phyloP scores from a whole-genome alignment of 2,113 vertebrate genomes.

The Saccopteryx bilineata region DNA sequence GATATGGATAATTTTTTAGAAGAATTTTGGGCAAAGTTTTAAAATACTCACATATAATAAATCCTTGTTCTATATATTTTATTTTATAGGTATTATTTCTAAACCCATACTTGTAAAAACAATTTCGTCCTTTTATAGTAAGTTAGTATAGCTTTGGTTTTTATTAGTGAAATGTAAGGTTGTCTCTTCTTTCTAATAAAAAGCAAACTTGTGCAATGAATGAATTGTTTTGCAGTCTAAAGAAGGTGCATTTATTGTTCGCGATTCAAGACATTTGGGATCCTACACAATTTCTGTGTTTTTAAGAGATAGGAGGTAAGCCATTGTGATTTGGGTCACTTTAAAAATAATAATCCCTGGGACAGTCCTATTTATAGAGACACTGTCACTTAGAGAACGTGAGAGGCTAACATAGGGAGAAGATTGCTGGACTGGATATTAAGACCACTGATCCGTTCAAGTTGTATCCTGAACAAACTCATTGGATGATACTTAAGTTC shows the following conservation, averaged over 20 bases:
- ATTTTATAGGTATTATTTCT: not conserved
- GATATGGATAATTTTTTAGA: not conserved
- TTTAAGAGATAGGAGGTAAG: conserved; percentile 88
- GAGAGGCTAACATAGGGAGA: not conserved
- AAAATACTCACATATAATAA: conserved; percentile 28
- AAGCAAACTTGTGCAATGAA: conserved; percentile 49
- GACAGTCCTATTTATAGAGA: not conserved
- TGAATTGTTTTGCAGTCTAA: conserved; percentile 88
- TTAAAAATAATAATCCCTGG: not conserved
- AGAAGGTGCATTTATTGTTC: conserved; percentile 93
- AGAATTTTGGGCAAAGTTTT: not conserved
- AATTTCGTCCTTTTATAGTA: not conserved
- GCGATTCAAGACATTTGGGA: conserved; percentile 93
- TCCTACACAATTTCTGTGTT: conserved; percentile 93
- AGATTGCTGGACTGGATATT: not conserved
- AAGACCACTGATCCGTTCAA: not conserved
- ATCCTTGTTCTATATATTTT: not conserved
- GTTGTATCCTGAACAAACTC: not conserved
- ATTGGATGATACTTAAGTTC: not conserved
- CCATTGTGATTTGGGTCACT: conserved; percentile 3
- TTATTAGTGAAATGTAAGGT: not conserved
- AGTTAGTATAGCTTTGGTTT: not conserved
- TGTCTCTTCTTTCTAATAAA: conserved; percentile 43
- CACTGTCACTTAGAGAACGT: not conserved
- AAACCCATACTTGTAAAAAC: conserved; percentile 1